A percentile compares a stretch with the other conserved stretches of the same genome.
Evolutionary conservation across 2,888 invertebrate species (phyloP).

Genomic region (Gnatocerus cornutus): DNA sequence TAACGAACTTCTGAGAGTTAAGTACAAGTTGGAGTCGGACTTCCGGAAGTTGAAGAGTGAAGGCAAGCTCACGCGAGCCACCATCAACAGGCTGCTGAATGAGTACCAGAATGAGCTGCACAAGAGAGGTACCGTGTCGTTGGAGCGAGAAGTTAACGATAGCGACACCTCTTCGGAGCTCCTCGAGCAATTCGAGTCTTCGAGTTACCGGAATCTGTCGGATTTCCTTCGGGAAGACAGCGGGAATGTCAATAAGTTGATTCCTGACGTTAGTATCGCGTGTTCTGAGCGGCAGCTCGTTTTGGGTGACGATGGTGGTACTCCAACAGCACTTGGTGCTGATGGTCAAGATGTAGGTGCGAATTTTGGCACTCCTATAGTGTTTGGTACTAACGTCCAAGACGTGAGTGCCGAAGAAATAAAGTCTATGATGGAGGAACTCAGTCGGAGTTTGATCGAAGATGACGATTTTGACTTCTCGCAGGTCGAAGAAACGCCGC

Average conservation of each 20-base stretch:
- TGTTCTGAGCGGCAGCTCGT: constrained; percentile 21
- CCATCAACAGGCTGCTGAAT: constrained; percentile 57
- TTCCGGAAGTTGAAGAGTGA: constrained; percentile 61
- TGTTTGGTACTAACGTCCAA: neutral
- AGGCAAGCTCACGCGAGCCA: constrained; percentile 55
- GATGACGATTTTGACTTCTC: constrained; percentile 34
- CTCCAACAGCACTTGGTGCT: too few relatives aligned
- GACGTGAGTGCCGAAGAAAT: constrained; percentile 11
- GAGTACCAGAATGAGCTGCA: constrained; percentile 51
- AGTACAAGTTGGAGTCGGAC: constrained; percentile 65
- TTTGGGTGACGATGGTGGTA: neutral
- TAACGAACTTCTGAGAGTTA: constrained; percentile 58
- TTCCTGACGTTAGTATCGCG: constrained; percentile 53
- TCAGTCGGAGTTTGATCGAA: constrained; percentile 19
- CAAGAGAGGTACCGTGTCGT: neutral
- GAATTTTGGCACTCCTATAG: neutral
- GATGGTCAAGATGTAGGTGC: too few relatives aligned
- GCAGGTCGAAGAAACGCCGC: neutral
- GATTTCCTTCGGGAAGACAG: constrained; percentile 51
- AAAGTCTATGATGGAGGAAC: constrained; percentile 13
- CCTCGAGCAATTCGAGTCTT: constrained; percentile 15
- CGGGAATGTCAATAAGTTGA: constrained; percentile 53
- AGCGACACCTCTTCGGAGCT: neutral
- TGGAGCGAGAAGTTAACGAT: neutral
- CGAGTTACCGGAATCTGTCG: constrained; percentile 50